Evolutionary conservation across 2,888 invertebrate species (phyloP).

Genomic region (Xylocampa areola): DNA sequence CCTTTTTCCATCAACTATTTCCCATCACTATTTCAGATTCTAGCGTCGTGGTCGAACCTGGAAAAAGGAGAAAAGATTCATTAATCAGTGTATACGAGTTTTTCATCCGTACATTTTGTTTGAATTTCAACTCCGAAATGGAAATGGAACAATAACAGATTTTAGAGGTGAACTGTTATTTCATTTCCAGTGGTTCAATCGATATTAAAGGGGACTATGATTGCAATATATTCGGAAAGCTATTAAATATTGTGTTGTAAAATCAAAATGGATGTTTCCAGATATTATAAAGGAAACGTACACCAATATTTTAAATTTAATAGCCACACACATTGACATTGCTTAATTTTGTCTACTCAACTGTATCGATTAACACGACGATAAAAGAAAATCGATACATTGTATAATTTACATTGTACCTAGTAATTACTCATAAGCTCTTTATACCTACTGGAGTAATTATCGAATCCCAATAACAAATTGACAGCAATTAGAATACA

Average conservation of each 20-base stretch:
- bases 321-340: neutral
- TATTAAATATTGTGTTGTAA: too few species aligned
- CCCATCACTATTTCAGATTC: neutral
- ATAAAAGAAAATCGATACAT: constrained; percentile 17
- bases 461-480: constrained; percentile 70
- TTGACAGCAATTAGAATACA: constrained; percentile 79
- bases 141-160: neutral
- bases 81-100: neutral
- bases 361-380: neutral
- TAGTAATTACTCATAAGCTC: constrained; percentile 25
- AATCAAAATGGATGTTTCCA: neutral
- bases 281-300: neutral
- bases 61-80: neutral
- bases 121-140: neutral
- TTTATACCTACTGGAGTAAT: constrained; percentile 47
- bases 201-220: too few species aligned
- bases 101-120: constrained; percentile 2
- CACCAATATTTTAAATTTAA: neutral
- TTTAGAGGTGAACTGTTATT: neutral
- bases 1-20: neutral
- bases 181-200: neutral
- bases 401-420: constrained; percentile 20
- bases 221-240: too few species aligned
- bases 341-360: neutral
- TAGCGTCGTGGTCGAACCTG: neutral